Conservation (phyloP, 2,797 vertebrate species). For the Acipenser ruthenus region DNA sequence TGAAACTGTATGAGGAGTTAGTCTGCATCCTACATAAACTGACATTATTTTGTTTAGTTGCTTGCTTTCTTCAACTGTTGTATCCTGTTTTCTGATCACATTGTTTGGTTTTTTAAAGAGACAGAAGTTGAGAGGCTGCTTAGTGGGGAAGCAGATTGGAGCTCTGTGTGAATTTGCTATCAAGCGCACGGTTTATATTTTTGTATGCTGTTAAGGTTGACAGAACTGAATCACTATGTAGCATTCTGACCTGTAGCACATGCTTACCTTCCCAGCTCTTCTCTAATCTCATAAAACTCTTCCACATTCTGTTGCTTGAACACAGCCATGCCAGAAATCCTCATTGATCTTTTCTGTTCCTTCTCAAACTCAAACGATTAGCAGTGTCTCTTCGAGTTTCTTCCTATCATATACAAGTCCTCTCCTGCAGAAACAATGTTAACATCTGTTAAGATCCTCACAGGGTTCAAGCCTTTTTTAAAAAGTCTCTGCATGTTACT, state of each 20-base stretch:
- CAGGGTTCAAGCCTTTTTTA: background rate
- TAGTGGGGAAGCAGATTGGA: too few species aligned
- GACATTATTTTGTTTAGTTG: too few species aligned
- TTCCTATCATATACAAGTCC: conserved; percentile 15
- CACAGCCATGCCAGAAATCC: conserved; percentile 74
- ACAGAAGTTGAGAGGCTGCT: too few species aligned
- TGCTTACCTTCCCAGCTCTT: conserved; percentile 86
- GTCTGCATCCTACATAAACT: too few species aligned
- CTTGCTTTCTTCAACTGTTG: too few species aligned
- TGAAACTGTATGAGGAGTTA: too few species aligned
- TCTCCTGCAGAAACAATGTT: conserved; percentile 28
- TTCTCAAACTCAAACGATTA: conserved; percentile 14
- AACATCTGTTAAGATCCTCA: background rate
- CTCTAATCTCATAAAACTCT: conserved; percentile 82
- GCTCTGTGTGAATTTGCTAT: too few species aligned
- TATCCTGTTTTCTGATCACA: too few species aligned
- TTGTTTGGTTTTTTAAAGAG: too few species aligned
- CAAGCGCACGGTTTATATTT: too few species aligned
- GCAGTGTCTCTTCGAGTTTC: conserved; percentile 14
- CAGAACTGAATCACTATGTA: background rate
- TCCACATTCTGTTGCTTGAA: conserved; percentile 95
- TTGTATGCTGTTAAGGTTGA: too few species aligned
- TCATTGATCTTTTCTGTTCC: conserved; percentile 62
- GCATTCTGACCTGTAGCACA: background rate
- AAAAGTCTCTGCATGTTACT: conserved; percentile 49